Base-by-base conservation (phyloP, 2,113 vertebrate species). In the Gavia stellata region DNA sequence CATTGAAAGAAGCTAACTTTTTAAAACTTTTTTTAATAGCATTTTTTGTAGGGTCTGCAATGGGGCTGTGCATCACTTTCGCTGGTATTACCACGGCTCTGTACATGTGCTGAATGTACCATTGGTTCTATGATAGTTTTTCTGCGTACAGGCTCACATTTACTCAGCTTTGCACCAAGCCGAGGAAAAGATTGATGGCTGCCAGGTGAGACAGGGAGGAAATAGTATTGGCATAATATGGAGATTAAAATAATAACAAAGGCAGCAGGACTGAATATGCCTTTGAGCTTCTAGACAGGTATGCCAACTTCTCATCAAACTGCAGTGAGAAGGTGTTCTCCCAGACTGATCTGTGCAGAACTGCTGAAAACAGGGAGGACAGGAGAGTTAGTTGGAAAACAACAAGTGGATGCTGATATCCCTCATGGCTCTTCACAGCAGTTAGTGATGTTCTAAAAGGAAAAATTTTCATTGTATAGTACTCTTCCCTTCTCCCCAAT, bases 41-140 rank as follows among this genome's bases (percentile, higher is more conserved):
- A 0, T 5, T 9, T 58, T 79, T 63, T 79, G 12, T 65, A 38
- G 15, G 24, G 21, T 24, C 59, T 91, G 45, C 53, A 70, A 1
- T 2, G 6, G 49, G 40, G 40, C 50, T 58, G 17, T 25, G n/a
- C 47, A 12, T 66, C 28, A 1, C 33, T 86, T 29, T 2, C 89
- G 42, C 17, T 14, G 21, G 24, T 31, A 0, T 78, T 38, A 12
- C 42, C 50, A 19, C 2, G 1, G 12, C 65, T 83, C 44, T n/a
- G 28, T 26, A 13, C 3, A 0, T 1, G 14, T 59, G 38, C 23
- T 15, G 7, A 8, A 20, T 3, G 12, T 23, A 7, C 31, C 7
- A 2, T 23, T 31, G 11, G 29, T 13, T 13, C 38, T 24, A 33
- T 3, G 31, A 14, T 5, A 26, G 11, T 34, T 90, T 29, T 62